Conservation (phyloP, 2,797 vertebrate genomes). For the Karalla daura region DNA sequence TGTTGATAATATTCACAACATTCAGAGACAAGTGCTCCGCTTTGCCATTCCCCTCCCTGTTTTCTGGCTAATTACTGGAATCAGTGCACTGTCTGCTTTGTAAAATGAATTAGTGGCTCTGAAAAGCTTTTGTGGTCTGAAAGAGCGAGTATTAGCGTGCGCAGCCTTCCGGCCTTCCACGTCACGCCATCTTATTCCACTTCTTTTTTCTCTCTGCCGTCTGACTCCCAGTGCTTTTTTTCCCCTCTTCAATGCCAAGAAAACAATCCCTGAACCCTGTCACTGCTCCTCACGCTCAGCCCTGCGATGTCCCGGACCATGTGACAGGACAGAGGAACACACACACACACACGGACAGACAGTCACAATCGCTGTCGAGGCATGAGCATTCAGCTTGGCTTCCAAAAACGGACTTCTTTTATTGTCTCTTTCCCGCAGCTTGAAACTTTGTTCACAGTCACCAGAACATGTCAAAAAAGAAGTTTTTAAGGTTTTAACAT, state of each 20-base stretch:
- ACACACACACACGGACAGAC: slow-evolving; percentile 3
- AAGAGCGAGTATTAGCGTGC: slow-evolving; percentile 57
- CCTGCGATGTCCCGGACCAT: slow-evolving; percentile 4
- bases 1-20: slow-evolving; percentile 17
- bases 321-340: slow-evolving; percentile 1
- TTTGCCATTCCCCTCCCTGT: slow-evolving; percentile 29
- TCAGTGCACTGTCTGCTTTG: slow-evolving; percentile 60
- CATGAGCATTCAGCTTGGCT: slow-evolving; percentile 1
- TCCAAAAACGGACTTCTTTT: background rate
- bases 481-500: too few relatives aligned
- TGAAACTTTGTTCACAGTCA: background rate
- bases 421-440: background rate
- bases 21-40: slow-evolving; percentile 43
- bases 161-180: slow-evolving; percentile 64
- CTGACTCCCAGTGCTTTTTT: slow-evolving; percentile 15
- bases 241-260: slow-evolving; percentile 1
- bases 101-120: slow-evolving; percentile 77
- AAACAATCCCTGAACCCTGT: slow-evolving; percentile 7
- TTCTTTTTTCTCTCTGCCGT: slow-evolving; percentile 18
- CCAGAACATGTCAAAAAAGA: too few relatives aligned
- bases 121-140: slow-evolving; percentile 80
- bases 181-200: slow-evolving; percentile 13
- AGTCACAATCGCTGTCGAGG: background rate
- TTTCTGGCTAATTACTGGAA: slow-evolving; percentile 69
- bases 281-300: background rate